phyloP scores from a whole-genome alignment of 2,113 vertebrate genomes.

The Galbula dea region DNA sequence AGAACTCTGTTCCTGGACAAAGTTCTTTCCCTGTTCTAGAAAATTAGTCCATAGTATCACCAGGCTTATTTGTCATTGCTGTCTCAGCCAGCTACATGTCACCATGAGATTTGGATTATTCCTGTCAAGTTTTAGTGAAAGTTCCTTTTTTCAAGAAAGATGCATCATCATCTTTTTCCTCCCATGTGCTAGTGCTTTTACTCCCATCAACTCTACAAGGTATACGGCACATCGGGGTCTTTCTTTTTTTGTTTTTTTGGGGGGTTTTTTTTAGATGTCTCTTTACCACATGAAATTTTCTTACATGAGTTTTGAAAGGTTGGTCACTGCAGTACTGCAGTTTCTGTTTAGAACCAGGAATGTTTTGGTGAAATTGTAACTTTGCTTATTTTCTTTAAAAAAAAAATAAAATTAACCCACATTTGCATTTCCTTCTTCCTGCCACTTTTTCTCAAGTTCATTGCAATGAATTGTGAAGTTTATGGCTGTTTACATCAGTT shows the following conservation, averaged over 20 bases:
- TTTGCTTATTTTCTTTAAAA: background rate
- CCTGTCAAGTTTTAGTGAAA: background rate
- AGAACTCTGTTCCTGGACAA: background rate
- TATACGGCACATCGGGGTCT: background rate
- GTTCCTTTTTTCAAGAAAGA: background rate
- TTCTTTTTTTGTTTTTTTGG: background rate
- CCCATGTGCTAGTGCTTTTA: background rate
- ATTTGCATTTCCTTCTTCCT: background rate
- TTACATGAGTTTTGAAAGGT: background rate
- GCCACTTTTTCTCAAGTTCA: background rate
- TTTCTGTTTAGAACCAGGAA: background rate
- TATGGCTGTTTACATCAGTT: background rate
- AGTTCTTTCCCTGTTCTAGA: background rate
- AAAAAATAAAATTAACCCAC: rapidly evolving
- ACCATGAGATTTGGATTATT: background rate
- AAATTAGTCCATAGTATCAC: background rate
- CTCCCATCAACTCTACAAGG: background rate
- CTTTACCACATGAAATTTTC: background rate
- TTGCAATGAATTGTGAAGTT: background rate
- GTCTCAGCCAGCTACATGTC: background rate
- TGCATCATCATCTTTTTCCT: background rate
- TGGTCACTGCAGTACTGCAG: background rate
- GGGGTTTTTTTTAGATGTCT: background rate
- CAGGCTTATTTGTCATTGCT: background rate
- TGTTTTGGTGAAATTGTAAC: background rate